These are phyloP conservation scores for Podotricha telesiphe DNA, from an alignment of 2,888 invertebrate genomes.

Conservation along the genomic window DNA sequence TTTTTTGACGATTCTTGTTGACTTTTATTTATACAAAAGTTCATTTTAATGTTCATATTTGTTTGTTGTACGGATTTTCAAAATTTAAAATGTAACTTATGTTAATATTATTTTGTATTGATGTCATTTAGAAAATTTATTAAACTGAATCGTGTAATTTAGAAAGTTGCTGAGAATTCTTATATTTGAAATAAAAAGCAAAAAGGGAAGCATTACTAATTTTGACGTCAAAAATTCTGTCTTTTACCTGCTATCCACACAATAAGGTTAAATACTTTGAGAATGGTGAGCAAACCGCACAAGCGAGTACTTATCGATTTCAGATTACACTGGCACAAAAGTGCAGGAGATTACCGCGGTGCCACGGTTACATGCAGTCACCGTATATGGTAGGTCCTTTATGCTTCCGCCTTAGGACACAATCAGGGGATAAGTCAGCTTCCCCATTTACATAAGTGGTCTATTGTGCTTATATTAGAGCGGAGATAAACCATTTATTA, in stretches of 20 bases:
- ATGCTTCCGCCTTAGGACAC: constrained; percentile 44
- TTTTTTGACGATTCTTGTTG: constrained; percentile 31
- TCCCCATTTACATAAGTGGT: constrained; percentile 1
- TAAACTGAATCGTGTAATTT: too few relatives aligned
- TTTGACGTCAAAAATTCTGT: neutral
- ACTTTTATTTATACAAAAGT: constrained; percentile 31
- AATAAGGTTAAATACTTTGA: constrained; percentile 39
- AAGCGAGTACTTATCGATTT: constrained; percentile 56
- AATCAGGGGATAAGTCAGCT: constrained; percentile 18
- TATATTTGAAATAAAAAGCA: too few relatives aligned
- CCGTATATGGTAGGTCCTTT: constrained; percentile 43
- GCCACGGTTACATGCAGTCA: constrained; percentile 38
- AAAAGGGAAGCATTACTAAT: neutral
- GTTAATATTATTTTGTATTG: too few relatives aligned
- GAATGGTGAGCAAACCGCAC: constrained; percentile 40
- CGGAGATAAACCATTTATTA: neutral
- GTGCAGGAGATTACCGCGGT: constrained; percentile 53
- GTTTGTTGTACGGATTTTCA: neutral
- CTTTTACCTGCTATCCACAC: constrained; percentile 23
- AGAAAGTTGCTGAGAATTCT: too few relatives aligned
- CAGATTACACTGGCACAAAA: constrained; percentile 57
- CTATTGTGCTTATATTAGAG: neutral
- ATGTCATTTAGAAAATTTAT: too few relatives aligned
- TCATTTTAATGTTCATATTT: constrained; percentile 26
- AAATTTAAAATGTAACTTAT: neutral